phyloP scores from a whole-genome alignment of 2,113 vertebrate genomes.

The Sinocyclocheilus anshuiensis region DNA sequence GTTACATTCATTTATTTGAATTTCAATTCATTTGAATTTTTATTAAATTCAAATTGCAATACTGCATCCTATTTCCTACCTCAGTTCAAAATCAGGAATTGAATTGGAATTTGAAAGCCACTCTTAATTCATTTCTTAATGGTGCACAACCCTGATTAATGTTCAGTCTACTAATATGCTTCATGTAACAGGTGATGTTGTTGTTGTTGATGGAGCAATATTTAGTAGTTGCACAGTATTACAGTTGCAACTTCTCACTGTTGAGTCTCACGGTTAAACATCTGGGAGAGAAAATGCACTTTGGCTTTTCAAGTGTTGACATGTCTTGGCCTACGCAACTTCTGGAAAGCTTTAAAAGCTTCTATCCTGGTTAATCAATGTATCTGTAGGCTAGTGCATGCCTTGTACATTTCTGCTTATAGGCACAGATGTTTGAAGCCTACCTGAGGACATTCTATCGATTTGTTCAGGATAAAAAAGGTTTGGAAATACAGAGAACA shows the following conservation, averaged over 20 bases:
- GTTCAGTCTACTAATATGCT: not conserved
- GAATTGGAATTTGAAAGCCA: not conserved
- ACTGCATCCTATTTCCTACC: not conserved
- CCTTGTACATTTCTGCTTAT: constrained; percentile 59
- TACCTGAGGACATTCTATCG: constrained; percentile 66
- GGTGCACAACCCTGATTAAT: not conserved
- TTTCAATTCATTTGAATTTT: too few species aligned
- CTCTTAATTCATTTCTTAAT: not conserved
- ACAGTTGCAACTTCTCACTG: not conserved
- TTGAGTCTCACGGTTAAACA: not conserved
- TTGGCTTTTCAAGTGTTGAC: constrained; percentile 18
- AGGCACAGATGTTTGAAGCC: constrained; percentile 66
- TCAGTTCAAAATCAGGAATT: not conserved
- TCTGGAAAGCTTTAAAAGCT: constrained; percentile 19
- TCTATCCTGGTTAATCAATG: constrained; percentile 49
- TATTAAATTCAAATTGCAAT: not conserved
- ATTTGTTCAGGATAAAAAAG: constrained; percentile 46
- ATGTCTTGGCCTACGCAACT: constrained; percentile 3
- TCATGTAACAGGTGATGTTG: not conserved
- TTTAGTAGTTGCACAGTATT: not conserved
- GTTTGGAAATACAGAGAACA: too few species aligned
- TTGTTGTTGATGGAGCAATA: not conserved
- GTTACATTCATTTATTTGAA: too few species aligned
- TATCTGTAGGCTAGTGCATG: constrained; percentile 61
- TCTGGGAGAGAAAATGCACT: not conserved